Evolutionary conservation across 2,113 vertebrate genomes (phyloP).

Genomic region (Ameiurus melas): DNA sequence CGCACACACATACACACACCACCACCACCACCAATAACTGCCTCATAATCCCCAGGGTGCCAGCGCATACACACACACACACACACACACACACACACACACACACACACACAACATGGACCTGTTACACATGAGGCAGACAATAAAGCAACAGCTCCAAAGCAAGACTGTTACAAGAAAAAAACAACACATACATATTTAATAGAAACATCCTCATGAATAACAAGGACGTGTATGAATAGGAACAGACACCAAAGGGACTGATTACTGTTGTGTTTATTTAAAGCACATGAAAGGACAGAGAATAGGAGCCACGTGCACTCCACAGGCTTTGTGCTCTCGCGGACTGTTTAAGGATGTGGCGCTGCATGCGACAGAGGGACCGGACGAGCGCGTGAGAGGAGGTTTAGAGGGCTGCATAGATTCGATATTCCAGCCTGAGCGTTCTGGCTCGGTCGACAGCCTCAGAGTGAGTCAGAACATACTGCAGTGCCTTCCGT

Average conservation of each 20-base stretch:
- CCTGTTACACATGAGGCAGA: slow-evolving; percentile 30
- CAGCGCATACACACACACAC: slow-evolving; percentile 2
- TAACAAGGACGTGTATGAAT: slow-evolving; percentile 72
- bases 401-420: slow-evolving; percentile 39
- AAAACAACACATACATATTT: slow-evolving; percentile 62
- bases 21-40: slow-evolving; percentile 33
- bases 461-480: slow-evolving; percentile 59
- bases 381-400: slow-evolving; percentile 12
- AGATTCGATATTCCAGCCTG: slow-evolving; percentile 62
- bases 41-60: slow-evolving; percentile 38
- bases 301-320: slow-evolving; percentile 52
- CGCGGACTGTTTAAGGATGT: slow-evolving; percentile 20
- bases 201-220: slow-evolving; percentile 66
- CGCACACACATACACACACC: slow-evolving; percentile 25
- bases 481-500: slow-evolving; percentile 53
- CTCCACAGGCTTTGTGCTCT: slow-evolving; percentile 59
- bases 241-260: slow-evolving; percentile 57
- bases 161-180: slow-evolving; percentile 46
- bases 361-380: slow-evolving; percentile 46
- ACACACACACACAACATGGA: slow-evolving; percentile 33
- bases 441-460: slow-evolving; percentile 59
- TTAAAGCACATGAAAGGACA: slow-evolving; percentile 55
- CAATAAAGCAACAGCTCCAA: slow-evolving; percentile 28
- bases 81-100: slow-evolving; percentile 40
- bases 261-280: slow-evolving; percentile 57